phyloP scores from a whole-genome alignment of 2,113 vertebrate genomes.

The Sinocyclocheilus anophthalmus region DNA sequence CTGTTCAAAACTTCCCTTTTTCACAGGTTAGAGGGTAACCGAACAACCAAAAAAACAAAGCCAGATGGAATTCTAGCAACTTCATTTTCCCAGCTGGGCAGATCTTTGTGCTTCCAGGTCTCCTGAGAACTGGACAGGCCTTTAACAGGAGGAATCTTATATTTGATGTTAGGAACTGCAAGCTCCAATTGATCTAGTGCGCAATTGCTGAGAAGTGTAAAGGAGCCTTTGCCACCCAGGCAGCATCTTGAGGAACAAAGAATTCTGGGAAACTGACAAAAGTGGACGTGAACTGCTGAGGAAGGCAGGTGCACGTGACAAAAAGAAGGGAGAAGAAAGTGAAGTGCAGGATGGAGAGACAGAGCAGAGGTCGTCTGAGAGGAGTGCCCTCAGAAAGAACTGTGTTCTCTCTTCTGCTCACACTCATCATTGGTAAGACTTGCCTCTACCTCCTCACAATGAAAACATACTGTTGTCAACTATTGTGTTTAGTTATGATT shows the following conservation, averaged over 20 bases:
- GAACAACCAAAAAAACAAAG: slow-evolving; percentile 24
- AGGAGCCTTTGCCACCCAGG: background rate
- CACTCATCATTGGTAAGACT: slow-evolving; percentile 70
- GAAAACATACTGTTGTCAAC: background rate
- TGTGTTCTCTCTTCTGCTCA: slow-evolving; percentile 58
- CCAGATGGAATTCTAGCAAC: slow-evolving; percentile 34
- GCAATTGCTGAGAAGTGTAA: background rate
- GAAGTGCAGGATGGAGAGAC: slow-evolving; percentile 66
- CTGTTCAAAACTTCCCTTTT: slow-evolving; percentile 18
- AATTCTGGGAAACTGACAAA: background rate
- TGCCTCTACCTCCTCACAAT: background rate
- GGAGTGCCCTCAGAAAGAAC: slow-evolving; percentile 30
- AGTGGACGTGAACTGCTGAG: background rate
- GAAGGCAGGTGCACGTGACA: slow-evolving; percentile 52
- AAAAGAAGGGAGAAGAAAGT: slow-evolving; percentile 45
- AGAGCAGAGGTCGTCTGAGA: slow-evolving; percentile 54
- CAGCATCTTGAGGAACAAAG: background rate
- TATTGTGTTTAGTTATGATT: no score
- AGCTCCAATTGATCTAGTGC: background rate
- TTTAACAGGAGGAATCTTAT: background rate
- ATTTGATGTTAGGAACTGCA: background rate
- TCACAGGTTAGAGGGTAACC: slow-evolving; percentile 41
- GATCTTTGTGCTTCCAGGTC: slow-evolving; percentile 2
- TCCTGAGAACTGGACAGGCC: background rate
- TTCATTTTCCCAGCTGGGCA: background rate